Evolutionary conservation across 2,797 vertebrate species (phyloP), one percentile per base, ranked within the genome.

Genomic region (Gymnothorax javanicus): DNA sequence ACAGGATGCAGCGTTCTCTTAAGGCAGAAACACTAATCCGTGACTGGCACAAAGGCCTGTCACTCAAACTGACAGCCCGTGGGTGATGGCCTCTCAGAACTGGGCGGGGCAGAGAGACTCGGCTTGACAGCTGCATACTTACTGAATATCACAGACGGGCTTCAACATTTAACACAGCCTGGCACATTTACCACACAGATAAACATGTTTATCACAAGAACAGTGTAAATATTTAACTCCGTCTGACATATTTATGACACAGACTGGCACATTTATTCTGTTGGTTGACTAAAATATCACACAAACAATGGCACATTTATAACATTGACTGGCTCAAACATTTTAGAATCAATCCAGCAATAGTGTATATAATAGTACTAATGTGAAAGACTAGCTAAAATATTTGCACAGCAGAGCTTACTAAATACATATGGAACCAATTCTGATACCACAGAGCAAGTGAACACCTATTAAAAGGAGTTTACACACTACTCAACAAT

Each of bases 41-140:
- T 73, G 2, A 73, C n/a, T 73, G 69, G 27, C 8, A 4, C n/a
- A 73, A 33, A 73, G 15, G 43, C 15, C 73, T 17, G 73, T 6
- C 73, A 77, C 43, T 77, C 73, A 77, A 77, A 77, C 73, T 17
- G 73, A 77, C 73, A 50, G 73, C 11, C 33, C 15, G 27, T 73
- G 7, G 27, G 3, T 33, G 27, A 27, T 9, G 43, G 33, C 50
- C 73, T 15, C 73, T 77, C 73, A 17, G 27, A 43, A 9, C 11
- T 11, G 15, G 33, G 33, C 12, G 73, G 73, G 8, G 33, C n/a
- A n/a, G n/a, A n/a, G n/a, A n/a, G n/a, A 43, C 33, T 43, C 33
- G 33, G 58, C 13, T 9, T 62, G 59, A 15, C 59, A 17, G 59
- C 62, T n/a, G 20, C 20, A n/a, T n/a, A 67, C 62, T 67, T n/a